These are phyloP conservation scores for Protodeltote pygarga DNA, from an alignment of 2,888 invertebrate genomes.

Conservation along the genomic window DNA sequence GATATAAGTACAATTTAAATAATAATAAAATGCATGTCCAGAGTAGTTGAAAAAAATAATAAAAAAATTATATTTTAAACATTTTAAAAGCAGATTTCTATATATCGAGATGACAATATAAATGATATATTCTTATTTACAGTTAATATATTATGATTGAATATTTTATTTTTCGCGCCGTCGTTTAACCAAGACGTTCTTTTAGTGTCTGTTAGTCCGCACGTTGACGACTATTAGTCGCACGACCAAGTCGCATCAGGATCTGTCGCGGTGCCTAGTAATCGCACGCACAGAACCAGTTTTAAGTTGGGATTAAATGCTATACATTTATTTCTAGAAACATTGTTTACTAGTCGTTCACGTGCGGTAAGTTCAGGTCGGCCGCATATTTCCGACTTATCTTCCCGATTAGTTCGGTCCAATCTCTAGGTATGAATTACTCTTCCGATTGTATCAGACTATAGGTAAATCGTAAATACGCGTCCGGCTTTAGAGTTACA, in stretches of 20 bases:
- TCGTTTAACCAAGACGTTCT: constrained; percentile 47
- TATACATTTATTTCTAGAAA: neutral
- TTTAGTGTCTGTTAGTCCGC: constrained; percentile 43
- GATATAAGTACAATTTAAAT: constrained; percentile 82
- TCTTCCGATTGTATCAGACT: no score
- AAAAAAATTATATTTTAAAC: constrained; percentile 71
- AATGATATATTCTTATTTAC: constrained; percentile 83
- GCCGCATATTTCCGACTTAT: no score
- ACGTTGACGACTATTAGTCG: constrained; percentile 27
- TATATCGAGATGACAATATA: constrained; percentile 84
- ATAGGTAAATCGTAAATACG: no score
- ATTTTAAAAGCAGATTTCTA: constrained; percentile 82
- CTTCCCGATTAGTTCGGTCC: no score
- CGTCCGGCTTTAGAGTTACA: constrained; percentile 46
- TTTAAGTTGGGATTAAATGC: neutral
- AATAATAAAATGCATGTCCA: constrained; percentile 77
- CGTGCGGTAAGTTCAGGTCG: constrained; percentile 17
- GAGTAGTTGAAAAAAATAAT: constrained; percentile 74
- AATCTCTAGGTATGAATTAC: no score
- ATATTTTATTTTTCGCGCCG: constrained; percentile 64
- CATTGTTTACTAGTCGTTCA: constrained; percentile 10
- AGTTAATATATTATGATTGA: constrained; percentile 69
- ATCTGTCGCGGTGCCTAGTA: no score
- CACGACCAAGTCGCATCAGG: constrained; percentile 11
- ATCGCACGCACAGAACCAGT: neutral